phyloP scores from a whole-genome alignment of 2,113 vertebrate genomes.

The Falcunculus frontatus region DNA sequence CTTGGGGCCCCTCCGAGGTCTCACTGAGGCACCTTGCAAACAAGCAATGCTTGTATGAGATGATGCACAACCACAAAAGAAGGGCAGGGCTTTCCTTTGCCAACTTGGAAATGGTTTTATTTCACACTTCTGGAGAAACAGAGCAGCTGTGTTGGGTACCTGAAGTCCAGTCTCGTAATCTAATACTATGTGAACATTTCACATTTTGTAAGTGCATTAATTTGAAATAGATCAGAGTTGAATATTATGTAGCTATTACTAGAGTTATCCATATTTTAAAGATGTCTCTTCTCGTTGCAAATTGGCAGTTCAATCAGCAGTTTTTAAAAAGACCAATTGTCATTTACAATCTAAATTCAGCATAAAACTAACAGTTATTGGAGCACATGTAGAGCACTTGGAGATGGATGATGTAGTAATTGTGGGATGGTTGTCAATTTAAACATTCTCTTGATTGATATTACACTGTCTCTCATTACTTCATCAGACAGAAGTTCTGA shows the following conservation, averaged over 20 bases:
- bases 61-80: rapidly evolving
- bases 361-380: neutral
- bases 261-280: neutral
- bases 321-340: constrained; percentile 4
- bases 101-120: neutral
- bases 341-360: neutral
- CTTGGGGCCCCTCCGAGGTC: neutral
- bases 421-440: neutral
- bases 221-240: neutral
- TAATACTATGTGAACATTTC: neutral
- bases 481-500: neutral
- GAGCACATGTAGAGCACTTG: neutral
- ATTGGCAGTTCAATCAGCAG: neutral
- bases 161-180: neutral
- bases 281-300: neutral
- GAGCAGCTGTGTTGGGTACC: neutral
- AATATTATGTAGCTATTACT: neutral
- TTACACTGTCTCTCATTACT: neutral
- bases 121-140: neutral
- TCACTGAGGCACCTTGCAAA: neutral
- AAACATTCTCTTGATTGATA: neutral
- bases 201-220: neutral
- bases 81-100: neutral
- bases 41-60: neutral
- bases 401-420: neutral